Percentiles rank a stretch among this genome's conserved stretches.
phyloP scores from a whole-genome alignment of 1,140 invertebrate species.

The Limonius californicus region DNA sequence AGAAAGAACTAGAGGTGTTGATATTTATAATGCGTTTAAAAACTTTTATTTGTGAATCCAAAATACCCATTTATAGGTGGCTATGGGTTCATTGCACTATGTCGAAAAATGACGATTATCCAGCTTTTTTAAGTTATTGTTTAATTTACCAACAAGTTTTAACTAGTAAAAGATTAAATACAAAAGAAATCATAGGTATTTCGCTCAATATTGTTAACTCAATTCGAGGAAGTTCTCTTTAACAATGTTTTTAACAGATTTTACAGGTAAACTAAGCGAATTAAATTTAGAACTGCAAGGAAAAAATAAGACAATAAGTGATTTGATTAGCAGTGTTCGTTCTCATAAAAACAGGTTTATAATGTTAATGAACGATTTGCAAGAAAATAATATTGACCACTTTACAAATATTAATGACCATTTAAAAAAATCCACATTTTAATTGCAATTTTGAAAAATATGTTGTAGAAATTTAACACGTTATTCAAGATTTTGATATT shows the following conservation, averaged over 20 bases:
- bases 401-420: slow-evolving; percentile 30
- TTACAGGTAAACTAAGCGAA: slow-evolving; percentile 23
- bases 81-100: slow-evolving; percentile 35
- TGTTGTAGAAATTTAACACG: slow-evolving; percentile 9
- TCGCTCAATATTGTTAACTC: slow-evolving; percentile 26
- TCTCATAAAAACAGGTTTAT: slow-evolving; percentile 26
- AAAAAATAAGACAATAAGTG: slow-evolving; percentile 15
- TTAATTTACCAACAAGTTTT: slow-evolving; percentile 42
- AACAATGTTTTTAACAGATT: slow-evolving; percentile 32
- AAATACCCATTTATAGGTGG: slow-evolving; percentile 37
- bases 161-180: slow-evolving; percentile 38
- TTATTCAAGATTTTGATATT: neutral
- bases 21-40: slow-evolving; percentile 37
- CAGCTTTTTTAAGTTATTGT: slow-evolving; percentile 39
- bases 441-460: slow-evolving; percentile 27
- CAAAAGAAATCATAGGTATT: slow-evolving; percentile 26
- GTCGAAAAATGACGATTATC: slow-evolving; percentile 35
- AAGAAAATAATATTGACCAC: slow-evolving; percentile 28
- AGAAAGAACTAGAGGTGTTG: too few species aligned
- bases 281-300: slow-evolving; percentile 25
- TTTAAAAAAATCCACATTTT: slow-evolving; percentile 28
- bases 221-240: slow-evolving; percentile 20
- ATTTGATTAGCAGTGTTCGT: slow-evolving; percentile 19
- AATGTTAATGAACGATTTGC: slow-evolving; percentile 29
- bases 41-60: slow-evolving; percentile 29